Evolutionary conservation across 2,113 vertebrate genomes (phyloP).

Genomic region (Phoxinus phoxinus): DNA sequence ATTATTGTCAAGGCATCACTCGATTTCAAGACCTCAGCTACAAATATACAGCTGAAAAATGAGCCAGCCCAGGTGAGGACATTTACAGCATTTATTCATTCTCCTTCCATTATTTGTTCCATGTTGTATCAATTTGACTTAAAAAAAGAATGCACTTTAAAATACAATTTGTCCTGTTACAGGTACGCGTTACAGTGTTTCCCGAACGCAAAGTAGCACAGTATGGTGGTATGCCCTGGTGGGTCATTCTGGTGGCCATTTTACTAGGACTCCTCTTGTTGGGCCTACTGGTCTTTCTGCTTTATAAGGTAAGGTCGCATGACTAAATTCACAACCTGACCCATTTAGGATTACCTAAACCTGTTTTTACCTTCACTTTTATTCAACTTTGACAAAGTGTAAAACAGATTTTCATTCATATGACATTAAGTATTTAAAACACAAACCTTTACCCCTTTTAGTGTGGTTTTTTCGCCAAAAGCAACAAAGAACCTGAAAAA

Average conservation of each 20-base stretch:
- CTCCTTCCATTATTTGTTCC: not conserved
- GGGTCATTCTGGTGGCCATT: slow-evolving; percentile 91
- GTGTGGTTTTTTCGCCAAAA: slow-evolving; percentile 98
- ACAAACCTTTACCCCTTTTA: slow-evolving; percentile 88
- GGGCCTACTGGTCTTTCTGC: slow-evolving; percentile 86
- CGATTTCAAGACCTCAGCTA: slow-evolving; percentile 71
- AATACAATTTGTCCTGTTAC: not conserved
- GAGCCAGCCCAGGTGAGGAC: slow-evolving; percentile 79
- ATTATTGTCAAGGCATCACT: slow-evolving; percentile 83
- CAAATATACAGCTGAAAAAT: slow-evolving; percentile 83
- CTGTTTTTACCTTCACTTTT: not conserved
- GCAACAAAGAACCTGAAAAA: slow-evolving; percentile 94
- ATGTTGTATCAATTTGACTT: not conserved
- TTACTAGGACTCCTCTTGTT: slow-evolving; percentile 89
- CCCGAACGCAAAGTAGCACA: slow-evolving; percentile 82
- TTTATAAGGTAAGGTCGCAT: slow-evolving; percentile 90
- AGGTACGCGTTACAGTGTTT: slow-evolving; percentile 90
- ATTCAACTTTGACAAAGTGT: not conserved
- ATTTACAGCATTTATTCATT: not conserved
- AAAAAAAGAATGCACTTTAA: not conserved
- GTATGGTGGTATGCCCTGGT: slow-evolving; percentile 87
- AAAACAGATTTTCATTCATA: not conserved
- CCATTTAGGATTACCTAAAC: not conserved
- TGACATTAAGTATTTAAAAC: slow-evolving; percentile 55
- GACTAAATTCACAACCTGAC: not conserved